phyloP scores from a whole-genome alignment of 2,113 vertebrate genomes.

The Thamnophis sirtalis region DNA sequence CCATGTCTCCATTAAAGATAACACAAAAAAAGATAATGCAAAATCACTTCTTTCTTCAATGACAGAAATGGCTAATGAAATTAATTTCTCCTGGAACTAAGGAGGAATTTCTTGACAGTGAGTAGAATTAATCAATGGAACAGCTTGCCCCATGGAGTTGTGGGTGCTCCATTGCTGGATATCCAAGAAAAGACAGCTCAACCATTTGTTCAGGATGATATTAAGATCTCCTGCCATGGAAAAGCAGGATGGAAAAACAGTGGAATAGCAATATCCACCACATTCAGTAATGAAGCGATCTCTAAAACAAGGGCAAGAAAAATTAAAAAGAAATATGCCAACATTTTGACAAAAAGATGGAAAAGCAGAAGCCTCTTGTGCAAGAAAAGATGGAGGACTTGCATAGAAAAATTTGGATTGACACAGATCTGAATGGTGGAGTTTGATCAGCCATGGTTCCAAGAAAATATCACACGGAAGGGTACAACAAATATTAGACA shows the following conservation, averaged over 20 bases:
- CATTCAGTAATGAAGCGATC: background rate
- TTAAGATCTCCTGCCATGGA: background rate
- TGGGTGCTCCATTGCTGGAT: background rate
- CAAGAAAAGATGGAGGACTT: background rate
- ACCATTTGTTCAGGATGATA: background rate
- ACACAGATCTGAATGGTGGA: background rate
- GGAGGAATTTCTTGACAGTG: background rate
- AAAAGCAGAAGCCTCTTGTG: background rate
- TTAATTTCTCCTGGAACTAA: background rate
- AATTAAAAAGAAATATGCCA: background rate
- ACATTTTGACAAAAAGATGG: background rate
- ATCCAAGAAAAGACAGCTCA: background rate
- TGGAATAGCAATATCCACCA: background rate
- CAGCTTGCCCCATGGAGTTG: background rate
- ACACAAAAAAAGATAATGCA: background rate
- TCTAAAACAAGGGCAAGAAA: background rate
- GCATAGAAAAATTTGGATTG: background rate
- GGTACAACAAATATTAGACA: background rate
- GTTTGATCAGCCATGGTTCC: background rate
- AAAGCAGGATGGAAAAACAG: background rate
- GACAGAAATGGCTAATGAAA: background rate
- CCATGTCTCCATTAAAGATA: background rate
- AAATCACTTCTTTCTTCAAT: background rate
- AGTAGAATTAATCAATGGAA: background rate
- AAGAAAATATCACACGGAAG: background rate